Percentiles rank a stretch among this genome's conserved stretches.
These are phyloP conservation scores for Andrena hattorfiana DNA, from an alignment of 2,888 invertebrate genomes.

Conservation along the genomic window DNA sequence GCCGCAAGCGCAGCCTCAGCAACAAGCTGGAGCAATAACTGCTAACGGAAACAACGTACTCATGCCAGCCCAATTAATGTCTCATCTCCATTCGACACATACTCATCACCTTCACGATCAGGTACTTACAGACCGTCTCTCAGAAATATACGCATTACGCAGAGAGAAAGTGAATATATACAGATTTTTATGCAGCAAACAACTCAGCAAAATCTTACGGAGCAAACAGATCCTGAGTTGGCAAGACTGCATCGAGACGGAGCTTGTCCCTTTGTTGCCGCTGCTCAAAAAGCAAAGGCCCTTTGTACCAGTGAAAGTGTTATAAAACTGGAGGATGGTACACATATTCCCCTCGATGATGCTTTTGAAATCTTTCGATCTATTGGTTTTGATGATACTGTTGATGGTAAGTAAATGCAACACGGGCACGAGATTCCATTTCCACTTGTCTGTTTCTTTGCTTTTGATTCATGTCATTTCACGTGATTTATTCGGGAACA, in stretches of 20 bases:
- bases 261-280: constrained; percentile 78
- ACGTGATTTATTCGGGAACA: constrained; percentile 16
- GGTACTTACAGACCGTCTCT: constrained; percentile 66
- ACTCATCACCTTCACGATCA: constrained; percentile 79
- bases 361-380: constrained; percentile 85
- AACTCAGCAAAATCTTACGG: constrained; percentile 73
- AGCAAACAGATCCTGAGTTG: constrained; percentile 77
- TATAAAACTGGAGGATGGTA: constrained; percentile 81
- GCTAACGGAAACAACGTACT: constrained; percentile 77
- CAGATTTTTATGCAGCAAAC: constrained; percentile 64
- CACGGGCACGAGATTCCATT: background rate
- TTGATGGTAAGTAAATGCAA: constrained; percentile 82
- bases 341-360: constrained; percentile 82
- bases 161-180: background rate
- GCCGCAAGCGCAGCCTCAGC: constrained; percentile 69
- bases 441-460: background rate
- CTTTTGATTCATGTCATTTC: background rate
- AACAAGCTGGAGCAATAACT: constrained; percentile 75
- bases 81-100: constrained; percentile 86
- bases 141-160: background rate
- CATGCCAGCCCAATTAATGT: constrained; percentile 87
- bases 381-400: constrained; percentile 86
- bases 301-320: constrained; percentile 76
- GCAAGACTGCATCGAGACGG: constrained; percentile 79
- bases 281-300: constrained; percentile 77